Conservation (phyloP, 2,888 invertebrate species). For the Diarsia brunnea region DNA sequence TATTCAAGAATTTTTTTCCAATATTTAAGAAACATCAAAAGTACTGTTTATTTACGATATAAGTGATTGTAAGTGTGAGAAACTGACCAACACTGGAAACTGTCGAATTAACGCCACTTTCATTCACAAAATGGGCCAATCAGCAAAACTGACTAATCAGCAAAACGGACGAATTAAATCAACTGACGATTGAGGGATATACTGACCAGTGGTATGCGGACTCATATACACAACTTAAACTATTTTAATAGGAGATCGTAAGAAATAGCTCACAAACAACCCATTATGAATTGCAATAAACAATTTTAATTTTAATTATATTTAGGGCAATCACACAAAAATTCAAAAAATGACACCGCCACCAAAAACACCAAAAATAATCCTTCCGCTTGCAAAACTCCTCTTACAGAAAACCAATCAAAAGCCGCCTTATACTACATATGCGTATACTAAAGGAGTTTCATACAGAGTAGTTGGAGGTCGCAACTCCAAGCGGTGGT, state of each 20-base stretch:
- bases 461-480: constrained; percentile 76
- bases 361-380: constrained; percentile 24
- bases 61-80: not conserved
- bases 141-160: too few species aligned
- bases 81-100: not conserved
- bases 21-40: not conserved
- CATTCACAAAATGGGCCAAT: not conserved
- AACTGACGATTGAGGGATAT: too few species aligned
- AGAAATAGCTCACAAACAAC: too few species aligned
- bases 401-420: constrained; percentile 61
- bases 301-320: too few species aligned
- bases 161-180: too few species aligned
- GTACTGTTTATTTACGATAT: not conserved
- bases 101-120: not conserved
- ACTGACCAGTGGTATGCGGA: too few species aligned
- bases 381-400: constrained; percentile 37
- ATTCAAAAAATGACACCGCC: not conserved
- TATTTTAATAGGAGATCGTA: too few species aligned
- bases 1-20: not conserved
- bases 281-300: too few species aligned
- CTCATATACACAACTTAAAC: too few species aligned
- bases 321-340: too few species aligned
- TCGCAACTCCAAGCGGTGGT: constrained; percentile 71
- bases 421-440: constrained; percentile 55
- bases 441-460: constrained; percentile 73